Evolutionary conservation across 2,888 invertebrate genomes (phyloP).

Genomic region (Tyria jacobaeae): DNA sequence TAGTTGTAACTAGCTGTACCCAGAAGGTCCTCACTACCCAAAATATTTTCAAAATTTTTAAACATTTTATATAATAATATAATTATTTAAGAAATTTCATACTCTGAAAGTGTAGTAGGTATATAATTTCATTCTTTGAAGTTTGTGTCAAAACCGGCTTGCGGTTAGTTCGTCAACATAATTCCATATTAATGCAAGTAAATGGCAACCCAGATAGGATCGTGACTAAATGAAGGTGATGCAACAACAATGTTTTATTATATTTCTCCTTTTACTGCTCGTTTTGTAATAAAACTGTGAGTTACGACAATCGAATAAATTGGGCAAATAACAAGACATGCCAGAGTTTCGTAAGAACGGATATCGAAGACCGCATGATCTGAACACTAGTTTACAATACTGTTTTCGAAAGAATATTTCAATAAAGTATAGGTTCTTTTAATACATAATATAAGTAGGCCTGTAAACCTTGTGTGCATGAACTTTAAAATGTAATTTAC

Average conservation of each 20-base stretch:
- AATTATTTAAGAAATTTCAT: neutral
- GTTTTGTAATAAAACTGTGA: slow-evolving; percentile 42
- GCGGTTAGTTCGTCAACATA: slow-evolving; percentile 61
- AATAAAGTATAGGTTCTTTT: too few relatives aligned
- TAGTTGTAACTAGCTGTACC: too few relatives aligned
- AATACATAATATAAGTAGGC: too few relatives aligned
- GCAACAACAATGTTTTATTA: slow-evolving; percentile 63
- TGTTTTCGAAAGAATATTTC: neutral
- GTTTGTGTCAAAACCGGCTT: slow-evolving; percentile 35
- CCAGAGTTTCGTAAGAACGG: slow-evolving; percentile 10
- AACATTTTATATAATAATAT: neutral
- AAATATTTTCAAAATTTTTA: neutral
- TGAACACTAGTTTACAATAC: neutral
- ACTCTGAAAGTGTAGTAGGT: neutral
- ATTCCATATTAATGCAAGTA: slow-evolving; percentile 72
- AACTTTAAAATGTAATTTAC: too few relatives aligned
- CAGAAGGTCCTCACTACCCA: too few relatives aligned
- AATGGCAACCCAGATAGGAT: slow-evolving; percentile 70
- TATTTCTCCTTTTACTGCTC: slow-evolving; percentile 45
- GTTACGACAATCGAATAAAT: slow-evolving; percentile 18
- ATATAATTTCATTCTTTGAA: slow-evolving; percentile 7
- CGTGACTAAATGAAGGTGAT: slow-evolving; percentile 74
- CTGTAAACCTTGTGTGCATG: too few relatives aligned
- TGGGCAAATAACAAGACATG: slow-evolving; percentile 13
- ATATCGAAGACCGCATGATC: slow-evolving; percentile 3